phyloP scores from a whole-genome alignment of 2,888 invertebrate species.

The Nomada fucata region DNA sequence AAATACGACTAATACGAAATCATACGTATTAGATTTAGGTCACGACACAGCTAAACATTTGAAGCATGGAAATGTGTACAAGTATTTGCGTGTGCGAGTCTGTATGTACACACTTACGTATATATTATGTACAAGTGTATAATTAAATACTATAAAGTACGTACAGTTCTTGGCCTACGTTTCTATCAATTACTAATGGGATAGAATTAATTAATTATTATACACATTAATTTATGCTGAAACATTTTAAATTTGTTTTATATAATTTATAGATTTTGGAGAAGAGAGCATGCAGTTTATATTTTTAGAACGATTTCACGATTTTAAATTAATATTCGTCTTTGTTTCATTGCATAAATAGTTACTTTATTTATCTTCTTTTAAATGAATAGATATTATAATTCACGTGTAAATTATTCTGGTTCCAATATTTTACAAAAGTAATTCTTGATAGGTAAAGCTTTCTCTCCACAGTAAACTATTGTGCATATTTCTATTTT shows the following conservation, averaged over 20 bases:
- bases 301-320: neutral
- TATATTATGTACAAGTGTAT: slow-evolving; percentile 45
- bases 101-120: slow-evolving; percentile 29
- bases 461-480: neutral
- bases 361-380: slow-evolving; percentile 5
- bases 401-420: slow-evolving; percentile 3
- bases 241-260: slow-evolving; percentile 8
- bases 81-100: slow-evolving; percentile 6
- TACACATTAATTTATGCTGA: neutral
- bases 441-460: neutral
- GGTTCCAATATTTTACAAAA: neutral
- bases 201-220: slow-evolving; percentile 14
- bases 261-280: neutral
- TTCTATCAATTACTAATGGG: slow-evolving; percentile 34
- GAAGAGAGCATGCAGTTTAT: slow-evolving; percentile 11
- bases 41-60: slow-evolving; percentile 6
- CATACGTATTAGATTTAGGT: slow-evolving; percentile 25
- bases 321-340: slow-evolving; percentile 5
- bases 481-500: neutral
- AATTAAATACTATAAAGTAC: slow-evolving; percentile 52
- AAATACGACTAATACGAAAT: slow-evolving; percentile 43
- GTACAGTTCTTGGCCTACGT: slow-evolving; percentile 34
- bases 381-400: slow-evolving; percentile 21
- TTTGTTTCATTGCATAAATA: slow-evolving; percentile 10
- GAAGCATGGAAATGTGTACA: slow-evolving; percentile 13